Conservation (phyloP, 2,888 invertebrate species). For the Hirtodrosophila duncani region DNA sequence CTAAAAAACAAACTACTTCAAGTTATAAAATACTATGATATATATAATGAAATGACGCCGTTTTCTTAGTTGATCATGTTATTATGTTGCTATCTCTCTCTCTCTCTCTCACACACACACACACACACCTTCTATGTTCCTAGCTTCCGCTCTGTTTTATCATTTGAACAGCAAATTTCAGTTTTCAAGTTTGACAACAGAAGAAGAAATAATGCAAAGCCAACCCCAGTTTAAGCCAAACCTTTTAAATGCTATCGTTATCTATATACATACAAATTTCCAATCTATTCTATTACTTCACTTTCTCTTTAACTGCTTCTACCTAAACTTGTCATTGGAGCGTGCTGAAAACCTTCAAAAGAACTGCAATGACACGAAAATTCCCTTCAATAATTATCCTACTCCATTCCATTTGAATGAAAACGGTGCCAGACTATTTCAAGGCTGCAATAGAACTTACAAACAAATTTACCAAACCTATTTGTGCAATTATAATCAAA, state of each 20-base stretch:
- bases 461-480: neutral
- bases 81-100: constrained; percentile 60
- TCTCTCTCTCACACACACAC: constrained; percentile 25
- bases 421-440: constrained; percentile 25
- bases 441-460: constrained; percentile 40
- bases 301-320: constrained; percentile 46
- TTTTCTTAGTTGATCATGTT: constrained; percentile 69
- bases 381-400: constrained; percentile 47
- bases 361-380: too few species aligned
- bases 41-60: constrained; percentile 49
- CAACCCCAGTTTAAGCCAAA: constrained; percentile 28
- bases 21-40: constrained; percentile 36
- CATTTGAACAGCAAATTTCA: constrained; percentile 41
- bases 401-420: constrained; percentile 21
- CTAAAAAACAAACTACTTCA: constrained; percentile 56
- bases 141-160: constrained; percentile 33
- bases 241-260: constrained; percentile 77
- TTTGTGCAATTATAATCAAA: neutral
- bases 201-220: constrained; percentile 22
- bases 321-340: constrained; percentile 32
- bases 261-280: constrained; percentile 65
- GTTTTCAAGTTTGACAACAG: too few species aligned
- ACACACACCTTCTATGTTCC: constrained; percentile 21
- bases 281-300: constrained; percentile 40
- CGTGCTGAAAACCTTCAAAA: constrained; percentile 20